A percentile compares a stretch with the other conserved stretches of the same genome.
Evolutionary conservation across 2,797 vertebrate species (phyloP).

Genomic region (Choloepus didactylus): DNA sequence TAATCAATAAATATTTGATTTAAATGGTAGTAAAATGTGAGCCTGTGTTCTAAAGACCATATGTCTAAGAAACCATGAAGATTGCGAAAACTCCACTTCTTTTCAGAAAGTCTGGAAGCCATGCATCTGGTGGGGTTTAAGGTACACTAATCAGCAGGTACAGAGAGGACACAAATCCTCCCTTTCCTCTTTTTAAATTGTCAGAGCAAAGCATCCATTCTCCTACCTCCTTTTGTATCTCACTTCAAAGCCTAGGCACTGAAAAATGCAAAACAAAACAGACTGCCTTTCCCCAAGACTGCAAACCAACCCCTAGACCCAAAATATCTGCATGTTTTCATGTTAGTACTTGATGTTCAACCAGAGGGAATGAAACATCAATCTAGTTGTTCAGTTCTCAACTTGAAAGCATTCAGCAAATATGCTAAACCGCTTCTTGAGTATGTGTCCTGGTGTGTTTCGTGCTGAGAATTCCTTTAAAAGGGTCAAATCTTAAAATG

Average conservation of each 20-base stretch:
- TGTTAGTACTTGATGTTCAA: conserved; percentile 64
- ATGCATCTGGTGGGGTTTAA: conserved; percentile 25
- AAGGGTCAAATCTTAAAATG: conserved; percentile 40
- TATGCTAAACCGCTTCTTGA: conserved; percentile 60
- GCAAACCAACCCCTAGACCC: background rate
- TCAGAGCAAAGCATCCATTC: conserved; percentile 44
- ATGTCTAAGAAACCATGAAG: conserved; percentile 36
- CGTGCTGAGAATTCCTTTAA: conserved; percentile 64
- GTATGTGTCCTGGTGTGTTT: conserved; percentile 20
- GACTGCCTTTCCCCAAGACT: conserved; percentile 57
- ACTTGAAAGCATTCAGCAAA: conserved; percentile 53
- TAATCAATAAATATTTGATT: conserved; percentile 56
- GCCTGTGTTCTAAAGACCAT: background rate
- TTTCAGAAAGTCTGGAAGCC: conserved; percentile 56
- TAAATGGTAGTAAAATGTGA: conserved; percentile 53
- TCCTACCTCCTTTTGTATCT: conserved; percentile 41
- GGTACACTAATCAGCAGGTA: conserved; percentile 34
- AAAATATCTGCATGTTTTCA: conserved; percentile 38
- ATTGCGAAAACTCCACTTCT: background rate
- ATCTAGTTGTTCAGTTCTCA: conserved; percentile 48
- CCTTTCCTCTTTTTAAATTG: conserved; percentile 61
- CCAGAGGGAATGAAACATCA: conserved; percentile 57
- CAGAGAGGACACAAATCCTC: conserved; percentile 21
- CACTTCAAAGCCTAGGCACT: conserved; percentile 35
- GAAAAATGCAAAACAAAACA: conserved; percentile 5